Conservation (phyloP, 2,113 vertebrate genomes). For the Halcyon malimbica region DNA sequence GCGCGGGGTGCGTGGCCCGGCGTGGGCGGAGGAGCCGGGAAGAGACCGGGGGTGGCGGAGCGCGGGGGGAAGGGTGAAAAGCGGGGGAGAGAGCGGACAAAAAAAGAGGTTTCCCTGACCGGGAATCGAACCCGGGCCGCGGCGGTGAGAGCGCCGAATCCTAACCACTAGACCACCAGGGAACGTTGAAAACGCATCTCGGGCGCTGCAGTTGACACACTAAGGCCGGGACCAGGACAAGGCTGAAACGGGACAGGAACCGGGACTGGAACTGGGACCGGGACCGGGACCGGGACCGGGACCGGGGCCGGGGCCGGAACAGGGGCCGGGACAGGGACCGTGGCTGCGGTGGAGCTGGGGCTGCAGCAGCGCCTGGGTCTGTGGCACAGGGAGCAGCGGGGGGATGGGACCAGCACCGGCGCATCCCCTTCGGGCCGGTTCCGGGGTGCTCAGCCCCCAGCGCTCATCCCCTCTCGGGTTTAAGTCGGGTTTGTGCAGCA, state of each 20-base stretch:
- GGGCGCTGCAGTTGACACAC: no score
- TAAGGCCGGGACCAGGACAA: no score
- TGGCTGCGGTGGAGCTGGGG: neutral
- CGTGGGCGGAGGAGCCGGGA: neutral
- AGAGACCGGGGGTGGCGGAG: neutral
- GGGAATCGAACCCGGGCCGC: constrained; percentile 85
- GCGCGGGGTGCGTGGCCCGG: no score
- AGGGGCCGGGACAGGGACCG: neutral
- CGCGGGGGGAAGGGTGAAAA: neutral
- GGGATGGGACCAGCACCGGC: neutral
- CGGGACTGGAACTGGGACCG: no score
- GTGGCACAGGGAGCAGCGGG: neutral
- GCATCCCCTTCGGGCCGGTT: rapidly evolving
- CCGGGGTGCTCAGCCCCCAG: rapidly evolving
- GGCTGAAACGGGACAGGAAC: no score
- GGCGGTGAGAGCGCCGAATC: constrained; percentile 87
- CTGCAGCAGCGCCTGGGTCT: neutral
- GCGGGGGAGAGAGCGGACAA: no score
- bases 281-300: no score
- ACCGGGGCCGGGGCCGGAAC: no score
- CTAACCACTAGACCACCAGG: constrained; percentile 86
- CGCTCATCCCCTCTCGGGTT: rapidly evolving
- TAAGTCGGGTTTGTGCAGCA: rapidly evolving
- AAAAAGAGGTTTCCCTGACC: constrained; percentile 73
- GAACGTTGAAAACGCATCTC: neutral